Evolutionary conservation across 2,888 invertebrate genomes (phyloP), one percentile per base, ranked within the genome.

Genomic region (Trimorus sp.): DNA sequence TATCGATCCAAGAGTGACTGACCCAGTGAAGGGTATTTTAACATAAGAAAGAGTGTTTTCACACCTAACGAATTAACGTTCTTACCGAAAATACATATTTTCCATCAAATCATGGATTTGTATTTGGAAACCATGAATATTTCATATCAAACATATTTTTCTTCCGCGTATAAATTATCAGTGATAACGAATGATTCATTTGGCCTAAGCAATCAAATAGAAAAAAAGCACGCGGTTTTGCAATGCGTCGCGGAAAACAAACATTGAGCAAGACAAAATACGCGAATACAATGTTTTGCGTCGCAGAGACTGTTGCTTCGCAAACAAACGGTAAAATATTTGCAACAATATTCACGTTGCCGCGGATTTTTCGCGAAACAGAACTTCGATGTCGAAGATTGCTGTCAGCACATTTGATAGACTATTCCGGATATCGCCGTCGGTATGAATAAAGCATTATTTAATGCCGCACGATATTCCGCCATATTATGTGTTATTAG

Each of bases 31-130:
- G 66, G 65, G 26, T n/a, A 37, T 58, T 79, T 79, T 66, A 59
- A 62, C 71, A 68, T 73, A 51, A 73, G 66, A 71, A 79, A 73
- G 62, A 66, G 14, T 73, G 73, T 79, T 73, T 79, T 79, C 79
- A 73, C 79, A 79, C 79, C 73, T 71, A 45, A 59, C n/a, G 45
- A 54, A 56, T 54, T 11, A 49, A 56, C 15, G 42, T 45, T 14
- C 68, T 62, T 49, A 42, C 16, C 51, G 62, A 45, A 74, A 79
- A 53, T 51, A 79, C 45, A 74, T 48, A 59, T 48, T 60, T 62
- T 53, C 45, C 62, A 59, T 74, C 58, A 26, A 74, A 68, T 73
- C 38, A 63, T 49, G 60, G 63, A 79, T 68, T 73, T 68, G 38
- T 56, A 68, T 79, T 68, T 53, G 58, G 62, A 69, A 69, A 14